Conservation (phyloP, 2,797 vertebrate species). For the Triplophysa yarkandensis region DNA sequence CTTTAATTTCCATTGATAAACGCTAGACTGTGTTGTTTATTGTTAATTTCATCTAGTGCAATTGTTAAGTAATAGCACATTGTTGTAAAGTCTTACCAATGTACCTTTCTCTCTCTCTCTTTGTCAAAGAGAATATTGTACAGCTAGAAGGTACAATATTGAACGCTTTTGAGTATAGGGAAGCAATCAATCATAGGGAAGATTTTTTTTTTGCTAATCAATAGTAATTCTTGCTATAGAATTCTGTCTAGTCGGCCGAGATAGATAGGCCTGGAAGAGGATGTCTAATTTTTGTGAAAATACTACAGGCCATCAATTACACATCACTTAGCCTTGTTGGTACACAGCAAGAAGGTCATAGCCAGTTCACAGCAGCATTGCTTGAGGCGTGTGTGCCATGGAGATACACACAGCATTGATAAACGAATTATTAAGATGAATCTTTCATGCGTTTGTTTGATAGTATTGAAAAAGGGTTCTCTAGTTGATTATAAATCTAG, state of each 20-base stretch:
- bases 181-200: constrained; percentile 51
- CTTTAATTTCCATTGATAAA: too few species aligned
- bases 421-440: constrained; percentile 25
- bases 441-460: neutral
- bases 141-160: neutral
- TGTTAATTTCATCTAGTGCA: too few species aligned
- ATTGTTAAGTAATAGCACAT: too few species aligned
- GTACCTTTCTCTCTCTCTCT: neutral
- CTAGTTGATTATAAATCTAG: constrained; percentile 8
- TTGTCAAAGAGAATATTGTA: neutral
- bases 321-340: constrained; percentile 69
- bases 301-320: constrained; percentile 72
- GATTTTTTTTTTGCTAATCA: constrained; percentile 45
- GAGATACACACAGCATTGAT: constrained; percentile 17
- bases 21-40: too few species aligned
- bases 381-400: neutral
- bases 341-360: neutral
- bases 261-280: constrained; percentile 25
- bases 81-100: too few species aligned
- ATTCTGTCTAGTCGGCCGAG: constrained; percentile 24
- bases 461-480: neutral
- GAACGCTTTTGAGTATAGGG: constrained; percentile 3
- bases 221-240: constrained; percentile 27
- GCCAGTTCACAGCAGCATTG: constrained; percentile 5
- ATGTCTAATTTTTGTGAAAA: constrained; percentile 79